phyloP scores from a whole-genome alignment of 2,888 invertebrate genomes.

The Liodrosophila aerea region DNA sequence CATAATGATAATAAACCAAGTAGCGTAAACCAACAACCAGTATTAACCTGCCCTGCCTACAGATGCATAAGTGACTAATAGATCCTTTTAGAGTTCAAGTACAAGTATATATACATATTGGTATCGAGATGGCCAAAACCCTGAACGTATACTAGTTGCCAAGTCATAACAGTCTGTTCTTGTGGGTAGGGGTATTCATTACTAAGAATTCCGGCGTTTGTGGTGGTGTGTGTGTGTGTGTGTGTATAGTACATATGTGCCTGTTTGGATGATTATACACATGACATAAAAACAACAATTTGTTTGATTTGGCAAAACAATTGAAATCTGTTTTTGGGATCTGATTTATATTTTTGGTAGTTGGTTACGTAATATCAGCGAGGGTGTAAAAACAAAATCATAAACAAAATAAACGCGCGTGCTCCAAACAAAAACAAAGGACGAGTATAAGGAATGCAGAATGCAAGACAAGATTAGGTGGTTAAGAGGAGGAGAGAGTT shows the following conservation, averaged over 20 bases:
- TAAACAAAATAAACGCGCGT: constrained; percentile 36
- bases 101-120: background rate
- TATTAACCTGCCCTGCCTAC: constrained; percentile 1
- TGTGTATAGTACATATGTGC: constrained; percentile 21
- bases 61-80: background rate
- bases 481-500: constrained; percentile 8
- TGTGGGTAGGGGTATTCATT: background rate
- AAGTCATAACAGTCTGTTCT: too few relatives aligned
- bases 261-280: constrained; percentile 14
- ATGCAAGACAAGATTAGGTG: too few relatives aligned
- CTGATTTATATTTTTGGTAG: constrained; percentile 25
- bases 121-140: constrained; percentile 22
- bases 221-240: constrained; percentile 1
- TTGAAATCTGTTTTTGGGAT: constrained; percentile 1
- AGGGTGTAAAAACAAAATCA: background rate
- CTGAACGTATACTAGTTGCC: too few relatives aligned
- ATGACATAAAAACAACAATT: constrained; percentile 37
- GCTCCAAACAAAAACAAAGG: constrained; percentile 41
- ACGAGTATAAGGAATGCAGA: constrained; percentile 3
- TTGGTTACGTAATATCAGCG: constrained; percentile 24
- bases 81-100: too few relatives aligned
- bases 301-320: constrained; percentile 10
- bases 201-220: background rate
- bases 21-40: constrained; percentile 28
- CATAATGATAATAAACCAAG: constrained; percentile 24